Percentiles rank a stretch among this genome's conserved stretches.
phyloP scores from a whole-genome alignment of 1,140 invertebrate genomes.

The Micrasema minimum region DNA sequence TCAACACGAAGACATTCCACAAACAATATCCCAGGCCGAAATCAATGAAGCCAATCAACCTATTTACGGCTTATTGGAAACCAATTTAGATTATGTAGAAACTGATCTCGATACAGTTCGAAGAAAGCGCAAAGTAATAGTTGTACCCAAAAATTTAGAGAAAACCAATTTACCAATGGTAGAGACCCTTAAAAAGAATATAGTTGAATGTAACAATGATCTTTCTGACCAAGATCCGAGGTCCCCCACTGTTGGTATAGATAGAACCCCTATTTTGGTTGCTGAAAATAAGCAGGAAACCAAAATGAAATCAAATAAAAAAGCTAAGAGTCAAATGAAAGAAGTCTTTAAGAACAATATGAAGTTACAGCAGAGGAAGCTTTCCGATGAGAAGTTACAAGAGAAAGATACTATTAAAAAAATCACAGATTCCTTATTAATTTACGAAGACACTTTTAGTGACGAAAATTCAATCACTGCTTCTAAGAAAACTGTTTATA shows the following conservation, averaged over 20 bases:
- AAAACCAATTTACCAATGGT: constrained; percentile 37
- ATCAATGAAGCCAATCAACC: not conserved
- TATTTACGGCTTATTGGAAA: constrained; percentile 59
- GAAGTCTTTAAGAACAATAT: constrained; percentile 47
- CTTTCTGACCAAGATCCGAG: constrained; percentile 61
- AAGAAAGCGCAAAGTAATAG: constrained; percentile 55
- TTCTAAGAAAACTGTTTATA: constrained; percentile 20
- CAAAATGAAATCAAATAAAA: constrained; percentile 35
- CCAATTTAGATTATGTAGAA: constrained; percentile 65
- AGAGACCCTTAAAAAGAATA: not conserved
- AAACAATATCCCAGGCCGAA: not conserved
- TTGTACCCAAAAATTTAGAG: constrained; percentile 37
- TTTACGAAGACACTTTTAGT: constrained; percentile 44
- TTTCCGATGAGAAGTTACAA: constrained; percentile 16
- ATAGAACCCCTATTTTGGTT: constrained; percentile 61
- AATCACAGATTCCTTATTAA: constrained; percentile 42
- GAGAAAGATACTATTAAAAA: constrained; percentile 29
- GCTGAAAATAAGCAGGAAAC: constrained; percentile 14
- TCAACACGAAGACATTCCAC: not conserved
- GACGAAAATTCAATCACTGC: constrained; percentile 3
- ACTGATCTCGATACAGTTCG: constrained; percentile 55
- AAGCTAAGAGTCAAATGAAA: constrained; percentile 41
- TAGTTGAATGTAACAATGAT: constrained; percentile 45
- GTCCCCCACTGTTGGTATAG: constrained; percentile 63
- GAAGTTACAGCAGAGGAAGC: constrained; percentile 37